These are phyloP conservation scores for Bombus confusus DNA, from an alignment of 1,140 invertebrate genomes.

Conservation along the genomic window DNA sequence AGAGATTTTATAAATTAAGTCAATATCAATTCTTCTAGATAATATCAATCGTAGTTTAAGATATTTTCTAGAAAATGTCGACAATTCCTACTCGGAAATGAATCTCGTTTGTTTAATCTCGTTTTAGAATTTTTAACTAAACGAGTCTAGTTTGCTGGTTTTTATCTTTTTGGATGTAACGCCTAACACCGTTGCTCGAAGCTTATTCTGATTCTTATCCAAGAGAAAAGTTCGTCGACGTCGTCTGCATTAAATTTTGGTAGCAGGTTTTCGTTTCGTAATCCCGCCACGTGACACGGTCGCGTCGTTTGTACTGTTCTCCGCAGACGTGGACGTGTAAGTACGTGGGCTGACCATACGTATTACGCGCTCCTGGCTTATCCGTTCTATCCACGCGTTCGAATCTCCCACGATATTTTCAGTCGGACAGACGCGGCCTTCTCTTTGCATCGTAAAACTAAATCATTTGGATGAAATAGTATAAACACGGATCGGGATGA, in stretches of 20 bases:
- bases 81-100: too few relatives aligned
- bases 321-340: not conserved
- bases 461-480: not conserved
- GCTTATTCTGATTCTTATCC: slow-evolving; percentile 12
- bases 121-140: not conserved
- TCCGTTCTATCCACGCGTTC: slow-evolving; percentile 51
- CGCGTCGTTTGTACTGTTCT: slow-evolving; percentile 28
- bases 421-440: not conserved
- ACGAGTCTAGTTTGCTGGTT: slow-evolving; percentile 1
- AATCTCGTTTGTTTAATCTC: not conserved
- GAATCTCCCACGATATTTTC: slow-evolving; percentile 56
- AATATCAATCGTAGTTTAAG: too few relatives aligned
- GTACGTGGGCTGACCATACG: slow-evolving; percentile 57
- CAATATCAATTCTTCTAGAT: not conserved
- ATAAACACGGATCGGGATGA: not conserved
- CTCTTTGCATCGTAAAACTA: not conserved
- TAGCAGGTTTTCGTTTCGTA: slow-evolving; percentile 63
- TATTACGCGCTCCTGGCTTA: slow-evolving; percentile 42
- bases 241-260: slow-evolving; percentile 55
- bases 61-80: not conserved
- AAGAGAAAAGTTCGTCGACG: slow-evolving; percentile 57
- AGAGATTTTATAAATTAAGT: not conserved
- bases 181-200: not conserved
- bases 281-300: slow-evolving; percentile 50
- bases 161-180: not conserved